These are phyloP conservation scores for Urocitellus parryii DNA, from an alignment of 2,113 vertebrate species.

Conservation along the genomic window DNA sequence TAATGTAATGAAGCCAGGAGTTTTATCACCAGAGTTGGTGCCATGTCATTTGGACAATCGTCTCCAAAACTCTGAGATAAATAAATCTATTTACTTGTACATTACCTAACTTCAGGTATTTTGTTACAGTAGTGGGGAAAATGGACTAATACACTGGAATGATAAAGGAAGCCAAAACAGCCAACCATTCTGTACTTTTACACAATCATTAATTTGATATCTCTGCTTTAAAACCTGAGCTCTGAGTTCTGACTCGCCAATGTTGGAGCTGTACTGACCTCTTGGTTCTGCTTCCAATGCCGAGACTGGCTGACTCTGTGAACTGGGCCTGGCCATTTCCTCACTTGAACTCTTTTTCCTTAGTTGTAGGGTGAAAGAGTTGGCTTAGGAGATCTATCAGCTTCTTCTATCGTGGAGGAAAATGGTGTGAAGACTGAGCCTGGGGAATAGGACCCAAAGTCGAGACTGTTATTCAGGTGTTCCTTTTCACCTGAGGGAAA, in stretches of 20 bases:
- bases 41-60: neutral
- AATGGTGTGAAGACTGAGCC: too few relatives aligned
- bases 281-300: neutral
- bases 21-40: neutral
- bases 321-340: too few relatives aligned
- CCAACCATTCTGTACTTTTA: neutral
- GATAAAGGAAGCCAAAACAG: neutral
- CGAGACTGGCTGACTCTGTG: neutral
- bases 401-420: neutral
- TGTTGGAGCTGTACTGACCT: rapidly evolving
- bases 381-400: neutral
- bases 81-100: neutral
- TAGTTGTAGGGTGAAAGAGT: neutral
- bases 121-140: neutral
- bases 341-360: neutral
- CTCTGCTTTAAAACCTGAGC: neutral
- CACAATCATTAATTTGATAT: neutral
- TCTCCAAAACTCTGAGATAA: neutral
- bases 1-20: too few relatives aligned
- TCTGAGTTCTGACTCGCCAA: neutral
- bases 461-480: too few relatives aligned
- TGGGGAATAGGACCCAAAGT: neutral
- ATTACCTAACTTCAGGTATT: neutral
- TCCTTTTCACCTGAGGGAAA: neutral
- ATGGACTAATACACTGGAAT: neutral